These are phyloP conservation scores for Streptopelia turtur DNA, from an alignment of 2,797 vertebrate species.

Conservation along the genomic window DNA sequence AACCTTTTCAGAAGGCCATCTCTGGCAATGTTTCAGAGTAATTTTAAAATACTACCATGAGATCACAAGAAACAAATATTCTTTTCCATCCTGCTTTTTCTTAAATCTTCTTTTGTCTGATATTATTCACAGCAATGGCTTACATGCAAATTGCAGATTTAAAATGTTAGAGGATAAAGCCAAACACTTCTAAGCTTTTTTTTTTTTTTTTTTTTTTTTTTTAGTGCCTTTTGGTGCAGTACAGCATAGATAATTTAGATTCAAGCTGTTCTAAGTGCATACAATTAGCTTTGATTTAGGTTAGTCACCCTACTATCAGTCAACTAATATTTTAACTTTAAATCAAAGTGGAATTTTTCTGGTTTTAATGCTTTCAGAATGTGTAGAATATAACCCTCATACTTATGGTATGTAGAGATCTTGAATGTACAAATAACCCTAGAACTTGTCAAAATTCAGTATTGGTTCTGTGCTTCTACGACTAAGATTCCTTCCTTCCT, in stretches of 20 bases:
- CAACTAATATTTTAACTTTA: conserved; percentile 53
- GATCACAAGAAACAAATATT: conserved; percentile 45
- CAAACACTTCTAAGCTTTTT: conserved; percentile 30
- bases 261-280: conserved; percentile 40
- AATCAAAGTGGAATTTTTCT: conserved; percentile 24
- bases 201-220: background rate
- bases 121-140: conserved; percentile 28
- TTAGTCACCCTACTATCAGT: conserved; percentile 18
- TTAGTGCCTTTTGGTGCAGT: conserved; percentile 28
- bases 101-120: conserved; percentile 28
- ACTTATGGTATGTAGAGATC: background rate
- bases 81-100: conserved; percentile 10
- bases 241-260: conserved; percentile 58
- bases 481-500: background rate
- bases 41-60: conserved; percentile 45
- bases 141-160: conserved; percentile 63
- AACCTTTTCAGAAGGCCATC: background rate
- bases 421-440: conserved; percentile 3
- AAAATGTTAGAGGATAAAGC: conserved; percentile 47
- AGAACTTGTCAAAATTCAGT: background rate
- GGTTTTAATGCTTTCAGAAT: background rate
- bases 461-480: background rate
- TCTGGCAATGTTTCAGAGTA: conserved; percentile 3
- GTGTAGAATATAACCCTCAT: background rate
- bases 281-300: conserved; percentile 68